Percentiles rank a stretch among this genome's conserved stretches.
These are phyloP conservation scores for Drosophila merina DNA, from an alignment of 2,888 invertebrate genomes.

Conservation along the genomic window DNA sequence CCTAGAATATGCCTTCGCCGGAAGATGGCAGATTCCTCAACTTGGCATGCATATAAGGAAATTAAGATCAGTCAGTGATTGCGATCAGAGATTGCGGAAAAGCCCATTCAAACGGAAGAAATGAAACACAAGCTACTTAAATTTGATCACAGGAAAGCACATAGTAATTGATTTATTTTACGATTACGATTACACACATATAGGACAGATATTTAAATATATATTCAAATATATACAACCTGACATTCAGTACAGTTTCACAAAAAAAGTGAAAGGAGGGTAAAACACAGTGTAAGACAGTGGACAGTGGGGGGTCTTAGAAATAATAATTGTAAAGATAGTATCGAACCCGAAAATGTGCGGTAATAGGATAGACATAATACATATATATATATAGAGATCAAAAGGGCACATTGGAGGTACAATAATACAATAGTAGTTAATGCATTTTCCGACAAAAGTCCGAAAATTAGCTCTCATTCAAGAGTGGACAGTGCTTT, in stretches of 20 bases:
- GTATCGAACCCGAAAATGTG: conserved; percentile 28
- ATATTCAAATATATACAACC: conserved; percentile 40
- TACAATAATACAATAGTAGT: conserved; percentile 26
- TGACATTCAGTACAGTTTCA: conserved; percentile 50
- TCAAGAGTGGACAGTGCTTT: conserved; percentile 44
- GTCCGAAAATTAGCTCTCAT: conserved; percentile 28
- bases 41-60: conserved; percentile 19
- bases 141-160: conserved; percentile 71
- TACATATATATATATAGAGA: conserved; percentile 14
- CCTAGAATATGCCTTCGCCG: conserved; percentile 58
- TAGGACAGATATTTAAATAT: conserved; percentile 30
- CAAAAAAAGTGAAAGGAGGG: conserved; percentile 33
- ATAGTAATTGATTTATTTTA: conserved; percentile 67
- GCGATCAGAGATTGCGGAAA: not conserved
- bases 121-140: conserved; percentile 51
- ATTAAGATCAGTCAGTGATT: not conserved
- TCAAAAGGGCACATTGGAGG: conserved; percentile 23
- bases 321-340: conserved; percentile 13
- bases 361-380: conserved; percentile 30
- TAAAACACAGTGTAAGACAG: conserved; percentile 13
- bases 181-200: conserved; percentile 38
- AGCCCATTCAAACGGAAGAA: conserved; percentile 29
- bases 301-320: conserved; percentile 6
- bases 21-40: conserved; percentile 54
- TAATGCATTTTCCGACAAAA: conserved; percentile 32